Conservation (phyloP, 64 coral and sea anemone genomes). For the Cladopsammia gracilis region DNA sequence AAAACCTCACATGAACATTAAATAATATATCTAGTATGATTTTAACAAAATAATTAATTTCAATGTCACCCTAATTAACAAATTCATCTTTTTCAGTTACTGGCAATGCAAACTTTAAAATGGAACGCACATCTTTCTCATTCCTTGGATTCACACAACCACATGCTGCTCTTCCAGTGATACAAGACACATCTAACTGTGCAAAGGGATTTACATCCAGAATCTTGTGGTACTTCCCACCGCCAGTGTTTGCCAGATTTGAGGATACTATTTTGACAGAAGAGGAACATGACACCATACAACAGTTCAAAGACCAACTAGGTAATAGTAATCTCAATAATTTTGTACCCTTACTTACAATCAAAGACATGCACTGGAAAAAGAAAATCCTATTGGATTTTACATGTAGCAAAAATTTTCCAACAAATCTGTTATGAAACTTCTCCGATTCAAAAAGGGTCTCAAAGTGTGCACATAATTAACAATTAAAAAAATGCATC, state of each 20-base stretch:
- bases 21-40: no score
- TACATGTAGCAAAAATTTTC: no score
- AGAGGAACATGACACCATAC: neutral
- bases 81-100: neutral
- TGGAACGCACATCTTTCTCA: slow-evolving; percentile 2
- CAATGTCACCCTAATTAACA: neutral
- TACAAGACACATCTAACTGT: slow-evolving; percentile 35
- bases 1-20: no score
- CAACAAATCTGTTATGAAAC: no score
- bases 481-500: no score
- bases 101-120: slow-evolving; percentile 47
- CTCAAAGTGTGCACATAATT: no score
- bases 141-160: slow-evolving; percentile 57
- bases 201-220: slow-evolving; percentile 65
- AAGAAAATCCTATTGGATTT: no score
- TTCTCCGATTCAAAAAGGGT: no score
- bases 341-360: no score
- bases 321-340: no score
- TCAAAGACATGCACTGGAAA: no score
- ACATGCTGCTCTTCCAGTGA: slow-evolving; percentile 28
- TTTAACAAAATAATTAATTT: neutral
- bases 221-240: slow-evolving; percentile 50
- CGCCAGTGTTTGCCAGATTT: slow-evolving; percentile 14
- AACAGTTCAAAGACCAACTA: neutral
- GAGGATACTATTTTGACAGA: neutral